Evolutionary conservation across 1,140 invertebrate species (phyloP).

Genomic region (Solenopsis invicta): DNA sequence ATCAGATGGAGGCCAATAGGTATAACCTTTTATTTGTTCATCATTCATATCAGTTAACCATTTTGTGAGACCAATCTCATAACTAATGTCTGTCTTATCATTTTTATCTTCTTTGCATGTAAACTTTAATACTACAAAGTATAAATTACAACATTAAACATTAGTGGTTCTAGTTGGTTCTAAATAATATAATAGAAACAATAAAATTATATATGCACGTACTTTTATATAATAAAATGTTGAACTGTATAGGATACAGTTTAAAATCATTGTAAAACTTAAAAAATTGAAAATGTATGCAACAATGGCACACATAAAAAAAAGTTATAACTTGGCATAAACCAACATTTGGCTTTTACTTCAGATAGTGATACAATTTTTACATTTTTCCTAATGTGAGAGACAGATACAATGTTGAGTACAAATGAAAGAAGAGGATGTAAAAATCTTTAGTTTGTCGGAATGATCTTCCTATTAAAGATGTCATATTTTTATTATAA

Average conservation of each 20-base stretch:
- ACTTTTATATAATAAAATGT: background rate
- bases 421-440: no score
- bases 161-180: background rate
- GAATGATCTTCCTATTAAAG: background rate
- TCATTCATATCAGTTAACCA: no score
- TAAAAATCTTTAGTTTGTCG: background rate
- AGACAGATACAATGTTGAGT: no score
- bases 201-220: background rate
- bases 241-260: background rate
- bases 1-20: no score
- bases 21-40: no score
- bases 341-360: no score
- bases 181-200: background rate
- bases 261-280: no score
- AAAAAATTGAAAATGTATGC: no score
- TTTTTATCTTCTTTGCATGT: background rate
- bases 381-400: no score
- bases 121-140: background rate
- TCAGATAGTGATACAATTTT: no score
- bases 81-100: background rate
- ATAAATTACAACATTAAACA: background rate
- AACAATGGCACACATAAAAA: no score
- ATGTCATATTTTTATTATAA: background rate
- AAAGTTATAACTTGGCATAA: no score
- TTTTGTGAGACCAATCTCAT: background rate